Percentiles rank a stretch among this genome's conserved stretches.
These are phyloP conservation scores for Rhopalosiphum padi DNA, from an alignment of 1,140 invertebrate genomes.

Conservation along the genomic window DNA sequence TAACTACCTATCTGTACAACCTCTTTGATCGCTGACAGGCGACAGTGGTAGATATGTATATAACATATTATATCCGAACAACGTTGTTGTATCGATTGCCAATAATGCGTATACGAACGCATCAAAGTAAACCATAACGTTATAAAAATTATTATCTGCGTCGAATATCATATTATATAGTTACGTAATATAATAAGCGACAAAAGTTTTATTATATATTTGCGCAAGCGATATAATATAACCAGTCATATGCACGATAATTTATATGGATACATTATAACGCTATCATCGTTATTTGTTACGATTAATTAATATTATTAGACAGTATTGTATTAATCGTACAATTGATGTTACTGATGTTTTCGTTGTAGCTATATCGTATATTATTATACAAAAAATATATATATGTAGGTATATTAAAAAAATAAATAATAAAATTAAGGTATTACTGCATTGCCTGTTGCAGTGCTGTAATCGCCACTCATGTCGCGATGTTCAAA, in stretches of 20 bases:
- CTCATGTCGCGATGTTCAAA: not conserved
- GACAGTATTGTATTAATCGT: not conserved
- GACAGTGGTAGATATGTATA: not conserved
- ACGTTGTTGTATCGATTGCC: not conserved
- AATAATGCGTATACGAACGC: not conserved
- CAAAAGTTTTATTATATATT: slow-evolving; percentile 11
- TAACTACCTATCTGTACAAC: not conserved
- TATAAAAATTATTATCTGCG: not conserved
- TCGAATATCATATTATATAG: not conserved
- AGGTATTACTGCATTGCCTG: not conserved
- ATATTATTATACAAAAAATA: not conserved
- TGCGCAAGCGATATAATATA: not conserved
- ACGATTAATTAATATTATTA: not conserved
- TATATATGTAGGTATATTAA: not conserved
- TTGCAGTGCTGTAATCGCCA: not conserved
- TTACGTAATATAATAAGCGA: not conserved
- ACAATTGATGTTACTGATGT: not conserved
- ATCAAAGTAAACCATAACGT: slow-evolving; percentile 7
- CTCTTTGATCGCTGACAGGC: not conserved
- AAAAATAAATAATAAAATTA: too few species aligned
- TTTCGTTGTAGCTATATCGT: not conserved
- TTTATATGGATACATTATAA: not conserved
- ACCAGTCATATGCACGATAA: not conserved
- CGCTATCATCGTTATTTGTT: not conserved
- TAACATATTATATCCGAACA: not conserved